Conservation (phyloP, 1,140 invertebrate genomes). For the Oryctes rhinoceros region DNA sequence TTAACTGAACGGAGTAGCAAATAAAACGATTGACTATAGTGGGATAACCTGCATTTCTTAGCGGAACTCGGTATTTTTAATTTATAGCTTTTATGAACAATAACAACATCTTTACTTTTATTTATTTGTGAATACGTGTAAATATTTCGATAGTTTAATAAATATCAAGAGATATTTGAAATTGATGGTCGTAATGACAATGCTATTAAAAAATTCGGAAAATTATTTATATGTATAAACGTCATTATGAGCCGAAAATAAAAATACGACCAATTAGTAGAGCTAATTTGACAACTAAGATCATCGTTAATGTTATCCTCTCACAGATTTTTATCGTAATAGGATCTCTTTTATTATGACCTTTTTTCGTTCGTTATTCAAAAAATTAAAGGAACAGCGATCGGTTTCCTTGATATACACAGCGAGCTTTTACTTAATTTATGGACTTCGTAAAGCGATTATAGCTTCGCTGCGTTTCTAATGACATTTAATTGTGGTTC, state of each 20-base stretch:
- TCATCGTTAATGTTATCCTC: slow-evolving; percentile 25
- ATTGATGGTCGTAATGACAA: no score
- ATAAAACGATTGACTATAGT: no score
- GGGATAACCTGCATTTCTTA: no score
- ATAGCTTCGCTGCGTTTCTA: slow-evolving; percentile 54
- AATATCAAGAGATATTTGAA: no score
- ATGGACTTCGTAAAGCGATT: slow-evolving; percentile 47
- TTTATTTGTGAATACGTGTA: no score
- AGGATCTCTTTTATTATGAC: slow-evolving; percentile 17
- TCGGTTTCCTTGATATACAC: slow-evolving; percentile 18
- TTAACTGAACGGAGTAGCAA: no score
- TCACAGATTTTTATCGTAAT: slow-evolving; percentile 25
- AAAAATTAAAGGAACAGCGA: neutral
- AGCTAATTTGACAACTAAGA: slow-evolving; percentile 10
- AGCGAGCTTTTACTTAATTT: slow-evolving; percentile 42
- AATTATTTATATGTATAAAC: neutral
- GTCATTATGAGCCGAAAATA: neutral
- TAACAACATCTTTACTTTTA: no score
- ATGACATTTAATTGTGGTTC: slow-evolving; percentile 53
- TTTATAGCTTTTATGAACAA: no score
- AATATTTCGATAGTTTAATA: neutral
- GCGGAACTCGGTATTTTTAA: no score
- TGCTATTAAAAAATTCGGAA: neutral
- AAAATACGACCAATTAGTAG: slow-evolving; percentile 9
- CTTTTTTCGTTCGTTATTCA: slow-evolving; percentile 1